phyloP scores from a whole-genome alignment of 23 tunicate genomes.

The Phallusia fumigata region DNA sequence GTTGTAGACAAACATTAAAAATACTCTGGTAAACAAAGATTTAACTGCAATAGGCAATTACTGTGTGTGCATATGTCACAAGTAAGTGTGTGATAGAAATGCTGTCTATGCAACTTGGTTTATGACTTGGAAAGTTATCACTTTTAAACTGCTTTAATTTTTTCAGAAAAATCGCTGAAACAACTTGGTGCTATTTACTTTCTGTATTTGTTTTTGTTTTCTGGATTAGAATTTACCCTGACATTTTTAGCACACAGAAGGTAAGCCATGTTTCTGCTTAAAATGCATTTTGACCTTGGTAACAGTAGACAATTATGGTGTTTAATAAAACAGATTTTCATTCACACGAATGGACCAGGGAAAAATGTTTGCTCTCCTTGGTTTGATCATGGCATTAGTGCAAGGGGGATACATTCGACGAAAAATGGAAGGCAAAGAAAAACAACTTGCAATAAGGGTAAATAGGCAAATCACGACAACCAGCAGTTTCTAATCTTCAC shows the following conservation, averaged over 20 bases:
- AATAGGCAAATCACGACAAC: neutral
- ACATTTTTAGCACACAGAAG: slow-evolving; percentile 83
- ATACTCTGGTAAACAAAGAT: no score
- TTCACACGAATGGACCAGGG: slow-evolving; percentile 96
- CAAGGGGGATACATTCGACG: slow-evolving; percentile 97
- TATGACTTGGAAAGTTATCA: no score
- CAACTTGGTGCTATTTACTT: slow-evolving; percentile 73
- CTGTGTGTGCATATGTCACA: no score
- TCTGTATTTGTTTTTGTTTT: slow-evolving; percentile 82
- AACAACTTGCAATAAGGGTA: slow-evolving; percentile 54
- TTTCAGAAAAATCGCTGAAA: slow-evolving; percentile 36
- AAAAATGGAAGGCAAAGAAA: slow-evolving; percentile 82
- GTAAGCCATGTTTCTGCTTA: neutral
- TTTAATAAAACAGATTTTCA: slow-evolving; percentile 36
- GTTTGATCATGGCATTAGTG: slow-evolving; percentile 76
- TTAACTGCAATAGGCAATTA: no score
- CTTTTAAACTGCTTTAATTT: no score
- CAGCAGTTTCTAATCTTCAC: neutral
- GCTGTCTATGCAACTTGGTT: neutral
- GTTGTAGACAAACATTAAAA: no score
- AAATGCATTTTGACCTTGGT: neutral
- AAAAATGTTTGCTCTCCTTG: slow-evolving; percentile 95
- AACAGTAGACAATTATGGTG: neutral
- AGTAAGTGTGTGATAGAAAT: no score
- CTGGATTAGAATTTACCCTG: slow-evolving; percentile 92